These are phyloP conservation scores for Liasis olivaceus DNA, from an alignment of 2,797 vertebrate genomes.

Conservation along the genomic window DNA sequence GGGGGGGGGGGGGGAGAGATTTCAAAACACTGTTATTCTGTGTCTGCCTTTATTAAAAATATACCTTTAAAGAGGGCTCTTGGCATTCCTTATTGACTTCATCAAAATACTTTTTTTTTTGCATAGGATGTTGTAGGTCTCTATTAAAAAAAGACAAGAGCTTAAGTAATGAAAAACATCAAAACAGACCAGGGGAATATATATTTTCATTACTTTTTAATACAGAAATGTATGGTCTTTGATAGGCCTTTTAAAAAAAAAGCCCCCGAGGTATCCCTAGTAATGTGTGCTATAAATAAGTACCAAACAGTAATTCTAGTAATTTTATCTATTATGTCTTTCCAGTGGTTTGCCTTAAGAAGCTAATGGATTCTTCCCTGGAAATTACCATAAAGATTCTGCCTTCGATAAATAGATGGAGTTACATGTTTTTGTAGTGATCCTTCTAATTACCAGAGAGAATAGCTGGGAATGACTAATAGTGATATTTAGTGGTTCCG, in stretches of 20 bases:
- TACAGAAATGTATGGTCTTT: slow-evolving; percentile 41
- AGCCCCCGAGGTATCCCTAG: neutral
- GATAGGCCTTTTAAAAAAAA: slow-evolving; percentile 23
- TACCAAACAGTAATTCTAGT: slow-evolving; percentile 27
- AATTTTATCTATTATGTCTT: neutral
- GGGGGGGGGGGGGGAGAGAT: slow-evolving; percentile 54
- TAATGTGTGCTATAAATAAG: slow-evolving; percentile 11
- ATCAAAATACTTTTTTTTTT: slow-evolving; percentile 8
- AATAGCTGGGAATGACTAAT: neutral
- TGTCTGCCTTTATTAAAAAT: slow-evolving; percentile 59
- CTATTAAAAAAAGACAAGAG: neutral
- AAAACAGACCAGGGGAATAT: slow-evolving; percentile 11
- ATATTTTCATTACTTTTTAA: slow-evolving; percentile 42
- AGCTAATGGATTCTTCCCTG: slow-evolving; percentile 1
- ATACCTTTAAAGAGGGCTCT: slow-evolving; percentile 13
- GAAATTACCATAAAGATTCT: slow-evolving; percentile 28
- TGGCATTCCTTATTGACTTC: neutral
- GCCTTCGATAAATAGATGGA: neutral
- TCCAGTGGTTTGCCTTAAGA: neutral
- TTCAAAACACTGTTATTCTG: slow-evolving; percentile 54
- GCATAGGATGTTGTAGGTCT: neutral
- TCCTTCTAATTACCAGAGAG: slow-evolving; percentile 13
- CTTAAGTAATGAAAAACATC: slow-evolving; percentile 25
- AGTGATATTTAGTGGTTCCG: fast-evolving
- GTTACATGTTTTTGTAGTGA: neutral